Base-by-base conservation (phyloP, 1,140 invertebrate species). In the Pseudoatta argentina region DNA sequence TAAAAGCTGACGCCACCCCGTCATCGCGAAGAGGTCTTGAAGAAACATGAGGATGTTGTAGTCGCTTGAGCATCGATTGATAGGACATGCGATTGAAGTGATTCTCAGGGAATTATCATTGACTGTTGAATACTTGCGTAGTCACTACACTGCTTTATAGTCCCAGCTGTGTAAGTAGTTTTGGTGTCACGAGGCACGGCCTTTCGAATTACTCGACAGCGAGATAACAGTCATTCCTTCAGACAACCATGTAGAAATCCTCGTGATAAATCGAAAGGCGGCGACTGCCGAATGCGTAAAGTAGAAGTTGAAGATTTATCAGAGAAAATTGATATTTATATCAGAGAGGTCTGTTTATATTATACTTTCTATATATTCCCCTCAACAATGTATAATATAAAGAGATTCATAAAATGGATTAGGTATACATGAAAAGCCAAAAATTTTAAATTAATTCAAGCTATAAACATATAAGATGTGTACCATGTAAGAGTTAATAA, bases 151-250 rank as follows among this genome's bases (percentile, higher is more conserved):
- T n/a, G 76, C 44, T 67, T 79, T 53, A 79, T 79, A 34, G 44
- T 67, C 27, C 44, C 63, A 27, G 44, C 44, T n/a, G 44, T 34
- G 63, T 67, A 78, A 78, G 53, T 78, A 78, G 76, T 79, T 79
- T 69, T 79, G 73, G 73, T 76, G 73, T 76, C 76, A 78, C 55
- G 76, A 78, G 61, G 61, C 44, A 78, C 24, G 44, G 44, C 76
- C 76, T 79, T 79, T 79, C 76, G 63, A 79, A 79, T 77, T 76
- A 63, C 27, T 53, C 63, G 18, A 10, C 63, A 30, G 44, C 27
- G 18, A 79, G 24, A 67, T 69, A 67, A 79, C 30, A 67, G n/a
- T 64, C 55, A 39, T 77, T 64, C 16, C 57, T 16, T 39, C 34
- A 34, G 64, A 39, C 34, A n/a, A 10, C 18, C 39, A 67, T 7